Evolutionary conservation across 1,140 invertebrate species (phyloP).

Genomic region (Ylistrum balloti): DNA sequence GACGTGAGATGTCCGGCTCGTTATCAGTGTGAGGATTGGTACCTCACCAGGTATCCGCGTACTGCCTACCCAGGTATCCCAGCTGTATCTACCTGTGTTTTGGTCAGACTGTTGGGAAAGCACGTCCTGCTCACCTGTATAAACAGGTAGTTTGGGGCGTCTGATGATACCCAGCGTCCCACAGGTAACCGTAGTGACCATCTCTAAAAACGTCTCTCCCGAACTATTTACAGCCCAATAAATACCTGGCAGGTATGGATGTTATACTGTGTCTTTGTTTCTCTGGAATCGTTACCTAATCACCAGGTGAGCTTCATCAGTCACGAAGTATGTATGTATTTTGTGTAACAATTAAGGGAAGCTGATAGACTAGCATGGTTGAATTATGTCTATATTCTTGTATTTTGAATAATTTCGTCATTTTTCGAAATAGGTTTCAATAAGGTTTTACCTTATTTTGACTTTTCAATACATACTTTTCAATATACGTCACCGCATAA

Average conservation of each 20-base stretch:
- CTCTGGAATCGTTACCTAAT: not conserved
- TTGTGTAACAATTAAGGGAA: too few species aligned
- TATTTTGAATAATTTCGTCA: too few species aligned
- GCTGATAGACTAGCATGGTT: too few species aligned
- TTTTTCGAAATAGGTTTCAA: too few species aligned
- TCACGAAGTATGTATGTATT: too few species aligned
- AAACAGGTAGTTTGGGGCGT: constrained; percentile 14
- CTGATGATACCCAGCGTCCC: constrained; percentile 4
- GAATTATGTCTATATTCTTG: too few species aligned
- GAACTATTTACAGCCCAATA: not conserved
- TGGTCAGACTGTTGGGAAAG: not conserved
- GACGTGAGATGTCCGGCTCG: not conserved
- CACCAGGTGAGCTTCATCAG: not conserved
- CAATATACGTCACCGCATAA: too few species aligned
- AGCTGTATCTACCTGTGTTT: not conserved
- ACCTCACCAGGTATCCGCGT: not conserved
- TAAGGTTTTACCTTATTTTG: too few species aligned
- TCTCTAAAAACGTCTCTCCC: not conserved
- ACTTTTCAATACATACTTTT: too few species aligned
- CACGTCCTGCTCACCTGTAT: constrained; percentile 2
- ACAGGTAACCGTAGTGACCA: not conserved
- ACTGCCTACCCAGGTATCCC: not conserved
- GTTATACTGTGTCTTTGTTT: not conserved
- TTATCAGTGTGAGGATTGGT: not conserved
- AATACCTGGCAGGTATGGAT: not conserved